These are phyloP conservation scores for Ara ararauna DNA, from an alignment of 2,797 vertebrate species.

Conservation along the genomic window DNA sequence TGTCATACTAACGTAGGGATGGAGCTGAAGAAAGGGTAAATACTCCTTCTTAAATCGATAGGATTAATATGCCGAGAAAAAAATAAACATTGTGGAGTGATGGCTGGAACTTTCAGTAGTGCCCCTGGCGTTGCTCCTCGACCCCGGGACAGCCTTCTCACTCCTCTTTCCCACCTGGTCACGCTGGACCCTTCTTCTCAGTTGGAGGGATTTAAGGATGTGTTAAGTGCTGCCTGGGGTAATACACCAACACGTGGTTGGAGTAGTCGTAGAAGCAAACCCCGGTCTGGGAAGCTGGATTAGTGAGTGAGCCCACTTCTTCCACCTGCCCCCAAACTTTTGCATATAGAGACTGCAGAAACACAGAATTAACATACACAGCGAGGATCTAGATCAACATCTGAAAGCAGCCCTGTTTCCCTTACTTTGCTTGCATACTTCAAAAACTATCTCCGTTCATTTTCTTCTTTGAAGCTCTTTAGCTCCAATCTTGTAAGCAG, in stretches of 20 bases:
- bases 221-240: background rate
- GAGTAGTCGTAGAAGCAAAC: background rate
- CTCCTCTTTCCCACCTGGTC: background rate
- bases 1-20: constrained; percentile 11
- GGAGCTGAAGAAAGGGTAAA: background rate
- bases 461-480: constrained; percentile 6
- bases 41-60: background rate
- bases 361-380: background rate
- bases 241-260: background rate
- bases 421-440: background rate
- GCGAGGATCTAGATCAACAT: background rate
- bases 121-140: background rate
- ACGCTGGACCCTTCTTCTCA: background rate
- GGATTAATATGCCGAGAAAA: background rate
- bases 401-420: background rate
- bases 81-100: background rate
- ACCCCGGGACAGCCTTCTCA: background rate
- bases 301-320: background rate
- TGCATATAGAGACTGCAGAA: background rate
- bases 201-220: background rate
- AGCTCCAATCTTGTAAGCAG: background rate
- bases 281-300: background rate
- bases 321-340: background rate
- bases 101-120: background rate
- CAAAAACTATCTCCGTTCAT: background rate